These are phyloP conservation scores for Sisor rabdophorus DNA, from an alignment of 2,113 vertebrate genomes.

Conservation along the genomic window DNA sequence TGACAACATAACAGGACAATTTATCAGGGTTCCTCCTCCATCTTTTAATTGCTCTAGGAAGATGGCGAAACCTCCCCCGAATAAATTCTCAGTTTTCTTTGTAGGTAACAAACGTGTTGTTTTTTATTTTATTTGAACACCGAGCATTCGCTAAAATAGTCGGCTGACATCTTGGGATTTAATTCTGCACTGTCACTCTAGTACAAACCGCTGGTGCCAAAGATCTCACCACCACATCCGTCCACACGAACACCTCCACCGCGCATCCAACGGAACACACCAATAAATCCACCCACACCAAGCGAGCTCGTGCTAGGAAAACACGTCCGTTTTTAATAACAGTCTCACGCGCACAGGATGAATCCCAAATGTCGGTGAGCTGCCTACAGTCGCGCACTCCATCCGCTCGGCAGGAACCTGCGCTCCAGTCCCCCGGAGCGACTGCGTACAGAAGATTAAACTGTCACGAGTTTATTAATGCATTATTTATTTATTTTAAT, in stretches of 20 bases:
- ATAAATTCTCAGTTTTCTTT: background rate
- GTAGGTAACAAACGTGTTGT: background rate
- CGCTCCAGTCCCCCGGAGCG: background rate
- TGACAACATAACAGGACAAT: background rate
- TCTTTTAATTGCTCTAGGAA: conserved; percentile 5
- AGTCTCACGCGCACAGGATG: background rate
- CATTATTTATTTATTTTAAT: too few relatives aligned
- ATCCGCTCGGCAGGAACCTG: background rate
- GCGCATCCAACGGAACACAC: background rate
- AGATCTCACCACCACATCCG: background rate
- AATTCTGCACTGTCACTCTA: conserved; percentile 44
- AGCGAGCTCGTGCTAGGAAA: background rate
- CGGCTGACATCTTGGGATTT: conserved; percentile 10
- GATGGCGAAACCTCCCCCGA: conserved; percentile 6
- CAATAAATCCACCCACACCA: background rate
- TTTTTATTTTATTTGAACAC: background rate
- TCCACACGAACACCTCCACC: background rate
- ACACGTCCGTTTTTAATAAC: conserved; percentile 11
- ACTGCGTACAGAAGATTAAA: background rate
- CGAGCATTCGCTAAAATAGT: background rate
- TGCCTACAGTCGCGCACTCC: conserved; percentile 20
- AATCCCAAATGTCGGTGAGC: background rate
- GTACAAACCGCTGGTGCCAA: conserved; percentile 7
- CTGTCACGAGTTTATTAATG: background rate
- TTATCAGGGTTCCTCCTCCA: background rate